Base-by-base conservation (phyloP, 2,797 vertebrate species). In the Typhlichthys subterraneus region DNA sequence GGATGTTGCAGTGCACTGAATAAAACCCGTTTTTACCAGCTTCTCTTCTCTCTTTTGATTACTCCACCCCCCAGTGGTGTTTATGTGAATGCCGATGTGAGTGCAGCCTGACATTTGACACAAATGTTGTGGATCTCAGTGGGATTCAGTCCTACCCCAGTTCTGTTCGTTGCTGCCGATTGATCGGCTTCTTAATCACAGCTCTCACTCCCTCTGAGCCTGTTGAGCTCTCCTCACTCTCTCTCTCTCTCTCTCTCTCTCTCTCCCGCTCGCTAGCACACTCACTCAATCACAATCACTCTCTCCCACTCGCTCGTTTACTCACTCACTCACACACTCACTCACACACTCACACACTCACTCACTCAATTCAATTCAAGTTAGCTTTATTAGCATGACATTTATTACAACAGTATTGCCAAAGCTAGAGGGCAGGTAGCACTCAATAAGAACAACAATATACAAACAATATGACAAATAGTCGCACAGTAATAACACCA, bases 151-250 rank as follows among this genome's bases (percentile, higher is more conserved):
- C 53, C 81, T 73, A 70, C 77, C 58, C 62, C 29, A 45, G 5
- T 46, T 55, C 66, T 59, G 70, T 80, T 70, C 77, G 67, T 19
- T 69, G 71, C 62, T 57, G 73, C 63, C 73, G 75, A 74, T 59
- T 80, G 79, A 85, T 78, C 9, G 48, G 49, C 57, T 17, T 52
- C 42, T 67, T 74, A 59, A 82, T 82, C 75, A 77, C 75, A 82
- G 72, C 57, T 50, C 42, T 67, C 62, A 67, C 62, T 67, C 49
- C 33, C 49, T 60, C 45, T 57, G 61, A 73, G 73, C 61, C 57
- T 54, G 66, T 66, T 6, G 19, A 79, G 56, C 42, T 60, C 49
- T 72, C 56, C 33, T 12, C 50, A 49, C 13, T 46, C 47, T 58
- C 12, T 42, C 12, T 38, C 38, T 52, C 50, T 58, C 12, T 42